phyloP scores from a whole-genome alignment of 1,140 invertebrate species.

The Drosophila melanica region DNA sequence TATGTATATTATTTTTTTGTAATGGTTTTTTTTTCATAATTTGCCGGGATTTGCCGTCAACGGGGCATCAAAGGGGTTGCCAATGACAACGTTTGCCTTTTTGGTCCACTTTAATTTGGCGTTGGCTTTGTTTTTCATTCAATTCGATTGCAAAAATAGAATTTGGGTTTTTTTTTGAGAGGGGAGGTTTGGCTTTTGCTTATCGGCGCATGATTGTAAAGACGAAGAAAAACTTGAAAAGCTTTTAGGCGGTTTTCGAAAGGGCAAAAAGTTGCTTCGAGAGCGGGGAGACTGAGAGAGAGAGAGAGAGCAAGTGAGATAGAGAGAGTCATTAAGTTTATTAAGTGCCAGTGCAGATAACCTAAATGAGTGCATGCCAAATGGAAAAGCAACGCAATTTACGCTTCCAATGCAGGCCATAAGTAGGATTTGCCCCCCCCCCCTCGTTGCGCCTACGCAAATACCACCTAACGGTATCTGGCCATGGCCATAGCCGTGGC shows the following conservation, averaged over 20 bases:
- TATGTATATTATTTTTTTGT: constrained; percentile 14
- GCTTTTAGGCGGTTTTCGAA: constrained; percentile 56
- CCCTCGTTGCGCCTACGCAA: constrained; percentile 30
- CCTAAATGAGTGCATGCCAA: constrained; percentile 76
- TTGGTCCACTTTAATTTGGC: constrained; percentile 1
- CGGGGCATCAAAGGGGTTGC: constrained; percentile 24
- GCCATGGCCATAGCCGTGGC: no score
- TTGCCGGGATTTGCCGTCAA: constrained; percentile 5
- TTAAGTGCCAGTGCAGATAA: constrained; percentile 75
- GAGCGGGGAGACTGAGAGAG: no score
- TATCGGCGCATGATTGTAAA: constrained; percentile 30
- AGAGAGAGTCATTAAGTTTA: constrained; percentile 72
- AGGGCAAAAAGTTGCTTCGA: constrained; percentile 50
- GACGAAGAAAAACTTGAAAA: constrained; percentile 15
- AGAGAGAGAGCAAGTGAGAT: no score
- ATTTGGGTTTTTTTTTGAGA: neutral
- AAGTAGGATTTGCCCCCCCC: constrained; percentile 3
- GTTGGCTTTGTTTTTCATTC: constrained; percentile 11
- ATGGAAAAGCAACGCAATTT: constrained; percentile 67
- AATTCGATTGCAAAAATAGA: constrained; percentile 19
- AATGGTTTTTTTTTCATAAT: constrained; percentile 5
- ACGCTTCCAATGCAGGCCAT: constrained; percentile 51
- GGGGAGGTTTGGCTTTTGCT: neutral
- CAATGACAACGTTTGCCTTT: constrained; percentile 32
- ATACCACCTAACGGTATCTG: constrained; percentile 36